Base-by-base conservation (phyloP, 2,113 vertebrate species). In the Martes martes region DNA sequence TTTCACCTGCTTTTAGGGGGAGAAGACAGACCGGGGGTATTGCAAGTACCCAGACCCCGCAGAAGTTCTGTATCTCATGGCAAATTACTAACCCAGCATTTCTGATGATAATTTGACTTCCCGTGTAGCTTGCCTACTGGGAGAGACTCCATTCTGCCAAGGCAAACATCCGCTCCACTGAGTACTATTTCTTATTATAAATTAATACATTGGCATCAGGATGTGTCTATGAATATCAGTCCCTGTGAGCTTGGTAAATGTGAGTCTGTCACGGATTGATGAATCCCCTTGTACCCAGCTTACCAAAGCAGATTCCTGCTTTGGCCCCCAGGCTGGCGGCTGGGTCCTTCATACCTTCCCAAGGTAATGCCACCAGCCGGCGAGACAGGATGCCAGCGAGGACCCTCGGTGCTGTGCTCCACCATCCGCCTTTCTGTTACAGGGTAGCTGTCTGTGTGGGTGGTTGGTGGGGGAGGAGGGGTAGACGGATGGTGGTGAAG, bases 161-260 rank as follows among this genome's bases (percentile, higher is more conserved):
- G 71, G 59, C 93, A 96, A 95, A 97, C 95, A 95, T 95, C 96
- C 59, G 26, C 71, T 97, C 73, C 89, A 65, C 97, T 93, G 92
- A 95, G 93, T 79, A 92, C 92, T 95, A 21, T 96, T 95, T 96
- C 94, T 96, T 96, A 96, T 95, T 89, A 98, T 95, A 97, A 96
- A 97, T 98, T 97, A 98, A 98, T 98, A 94, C 89, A 94, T 84
- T 80, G 95, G 96, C 96, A 94, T 84, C 42, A 26, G 61, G 71
- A 89, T 16, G 28, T 95, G 31, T 74, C 59, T 94, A 94, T 83
- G 95, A 92, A 84, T 92, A 87, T 63, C 94, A 82, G 79, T 89
- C 93, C 89, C 96, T 10, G 45, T 92, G 96, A 97, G 97, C 61
- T 69, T 28, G 94, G 94, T 89, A 95, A 91, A 89, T 63, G 78